Evolutionary conservation across 2,888 invertebrate genomes (phyloP), one percentile per base, ranked within the genome.

Genomic region (Thecophora atra): DNA sequence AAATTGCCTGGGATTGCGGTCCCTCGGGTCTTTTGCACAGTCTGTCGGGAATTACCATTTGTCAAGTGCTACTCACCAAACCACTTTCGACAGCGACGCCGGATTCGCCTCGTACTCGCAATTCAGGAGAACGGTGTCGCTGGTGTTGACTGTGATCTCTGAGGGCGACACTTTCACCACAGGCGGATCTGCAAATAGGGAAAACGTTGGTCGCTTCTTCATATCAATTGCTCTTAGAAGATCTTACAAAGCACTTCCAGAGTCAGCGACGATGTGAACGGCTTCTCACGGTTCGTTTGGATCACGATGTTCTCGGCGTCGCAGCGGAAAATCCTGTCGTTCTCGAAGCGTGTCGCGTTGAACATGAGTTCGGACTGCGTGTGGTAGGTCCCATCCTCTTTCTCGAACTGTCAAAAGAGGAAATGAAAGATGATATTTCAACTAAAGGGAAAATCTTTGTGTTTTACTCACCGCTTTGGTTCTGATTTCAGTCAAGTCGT

Each of bases 51-150:
- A 1, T n/a, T 47, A n/a, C 21, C 15, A 37, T 21, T 44, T 63
- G 30, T 15, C 21, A 3, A n/a, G 7, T 44, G 37, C 15, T 15
- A 82, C 84, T 85, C 82, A 95, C 96, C 96, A 96, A 79, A 90
- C 89, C 66, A 94, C 94, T 76, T 89, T 89, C 64, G 88, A 89
- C 44, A 96, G 88, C 13, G 92, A 90, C 28, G 94, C 92, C 0
- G 97, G 96, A 87, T 97, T 97, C 72, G 96, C 94, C 77, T 92
- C 92, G 83, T 95, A 96, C 79, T 91, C 90, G 85, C 96, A 96
- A 77, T 91, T 90, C 68, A 96, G 89, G 52, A 93, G 88, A 62
- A 94, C 89, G 77, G 92, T 91, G 47, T 90, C 89, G 17, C 91
- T 91, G 85, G 96, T 96, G 79, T 93, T 92, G 6, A 93, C 92